Conservation (phyloP, 2,797 vertebrate genomes). For the Periparus ater region DNA sequence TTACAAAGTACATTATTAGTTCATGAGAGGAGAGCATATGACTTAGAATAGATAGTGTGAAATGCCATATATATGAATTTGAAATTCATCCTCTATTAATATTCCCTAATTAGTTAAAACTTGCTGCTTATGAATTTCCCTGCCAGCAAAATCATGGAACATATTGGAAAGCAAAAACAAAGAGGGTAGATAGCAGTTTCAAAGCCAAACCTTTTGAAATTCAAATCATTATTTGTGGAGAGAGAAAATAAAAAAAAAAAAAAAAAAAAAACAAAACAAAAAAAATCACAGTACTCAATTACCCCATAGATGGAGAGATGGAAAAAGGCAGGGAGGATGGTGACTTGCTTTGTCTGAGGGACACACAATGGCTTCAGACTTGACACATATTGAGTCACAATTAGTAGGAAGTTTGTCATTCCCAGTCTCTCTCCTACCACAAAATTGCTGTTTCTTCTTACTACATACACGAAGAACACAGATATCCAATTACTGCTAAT, state of each 20-base stretch:
- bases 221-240: not conserved
- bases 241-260: not conserved
- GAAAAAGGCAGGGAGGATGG: not conserved
- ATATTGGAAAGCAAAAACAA: not conserved
- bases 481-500: not conserved
- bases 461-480: not conserved
- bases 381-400: not conserved
- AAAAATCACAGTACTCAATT: not conserved
- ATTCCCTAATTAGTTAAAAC: conserved; percentile 38
- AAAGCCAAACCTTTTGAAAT: conserved; percentile 26
- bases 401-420: not conserved
- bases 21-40: not conserved
- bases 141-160: not conserved
- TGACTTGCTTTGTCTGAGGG: not conserved
- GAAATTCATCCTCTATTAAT: conserved; percentile 42
- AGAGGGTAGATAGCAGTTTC: not conserved
- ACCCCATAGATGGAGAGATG: not conserved
- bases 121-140: not conserved
- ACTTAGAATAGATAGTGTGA: conserved; percentile 30
- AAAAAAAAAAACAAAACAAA: not conserved
- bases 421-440: not conserved
- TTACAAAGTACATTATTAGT: conserved; percentile 6
- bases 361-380: not conserved
- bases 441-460: not conserved
- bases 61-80: conserved; percentile 1